These are phyloP conservation scores for Sinocyclocheilus grahami DNA, from an alignment of 2,113 vertebrate genomes.

Conservation along the genomic window DNA sequence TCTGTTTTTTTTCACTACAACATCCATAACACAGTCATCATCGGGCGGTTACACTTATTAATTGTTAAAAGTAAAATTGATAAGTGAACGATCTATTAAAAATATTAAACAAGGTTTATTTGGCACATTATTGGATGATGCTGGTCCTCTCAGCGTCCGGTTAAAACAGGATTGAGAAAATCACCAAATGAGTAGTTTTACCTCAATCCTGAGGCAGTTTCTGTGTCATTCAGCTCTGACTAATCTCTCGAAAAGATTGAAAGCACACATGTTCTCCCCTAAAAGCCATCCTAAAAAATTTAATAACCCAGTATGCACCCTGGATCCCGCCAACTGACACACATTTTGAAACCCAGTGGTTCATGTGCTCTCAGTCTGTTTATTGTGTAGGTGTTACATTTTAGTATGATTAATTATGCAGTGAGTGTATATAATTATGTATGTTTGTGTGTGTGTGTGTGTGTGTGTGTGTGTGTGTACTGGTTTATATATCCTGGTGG, in stretches of 20 bases:
- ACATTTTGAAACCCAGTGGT: constrained; percentile 1
- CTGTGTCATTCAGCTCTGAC: neutral
- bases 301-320: constrained; percentile 29
- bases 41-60: neutral
- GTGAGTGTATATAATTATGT: neutral
- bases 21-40: neutral
- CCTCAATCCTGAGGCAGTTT: constrained; percentile 27
- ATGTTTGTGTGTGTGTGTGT: too few species aligned
- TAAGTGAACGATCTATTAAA: neutral
- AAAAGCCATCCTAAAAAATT: constrained; percentile 31
- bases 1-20: constrained; percentile 26
- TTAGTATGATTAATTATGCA: neutral
- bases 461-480: too few species aligned
- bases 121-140: neutral
- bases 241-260: constrained; percentile 31
- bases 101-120: neutral
- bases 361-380: neutral
- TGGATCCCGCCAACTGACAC: constrained; percentile 14
- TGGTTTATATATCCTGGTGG: too few species aligned
- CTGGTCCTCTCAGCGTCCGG: neutral
- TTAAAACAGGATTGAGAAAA: neutral
- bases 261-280: constrained; percentile 30
- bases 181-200: neutral
- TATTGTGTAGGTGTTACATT: neutral
- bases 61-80: neutral